Conservation (phyloP, 64 coral and sea anemone species). For the Platygyra sinensis region DNA sequence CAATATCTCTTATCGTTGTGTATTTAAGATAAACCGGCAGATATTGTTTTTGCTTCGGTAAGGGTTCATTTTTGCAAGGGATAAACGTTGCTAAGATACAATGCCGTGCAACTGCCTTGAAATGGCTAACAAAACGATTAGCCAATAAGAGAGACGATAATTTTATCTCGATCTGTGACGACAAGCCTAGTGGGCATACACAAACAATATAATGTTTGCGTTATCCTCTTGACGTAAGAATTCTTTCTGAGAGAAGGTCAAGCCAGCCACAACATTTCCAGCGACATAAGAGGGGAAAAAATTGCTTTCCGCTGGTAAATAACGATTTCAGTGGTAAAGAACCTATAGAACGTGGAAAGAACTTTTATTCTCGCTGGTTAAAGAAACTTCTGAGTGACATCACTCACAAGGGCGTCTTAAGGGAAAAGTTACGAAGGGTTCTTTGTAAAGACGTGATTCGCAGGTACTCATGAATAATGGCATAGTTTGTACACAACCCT, state of each 20-base stretch:
- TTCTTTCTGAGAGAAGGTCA: neutral
- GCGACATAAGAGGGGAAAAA: neutral
- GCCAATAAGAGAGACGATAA: neutral
- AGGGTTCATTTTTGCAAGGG: neutral
- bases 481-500: too few relatives aligned
- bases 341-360: neutral
- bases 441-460: too few relatives aligned
- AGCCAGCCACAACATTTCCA: neutral
- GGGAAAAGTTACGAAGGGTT: too few relatives aligned
- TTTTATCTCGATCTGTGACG: slow-evolving; percentile 3
- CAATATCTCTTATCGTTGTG: too few relatives aligned
- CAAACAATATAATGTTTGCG: neutral
- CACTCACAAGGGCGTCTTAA: too few relatives aligned
- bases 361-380: too few relatives aligned
- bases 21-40: neutral
- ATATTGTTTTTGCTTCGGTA: neutral
- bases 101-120: neutral
- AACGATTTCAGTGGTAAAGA: neutral
- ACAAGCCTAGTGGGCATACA: neutral
- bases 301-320: neutral
- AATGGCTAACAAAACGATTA: neutral
- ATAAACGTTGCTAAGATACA: slow-evolving; percentile 6
- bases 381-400: too few relatives aligned
- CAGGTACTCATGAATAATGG: too few relatives aligned
- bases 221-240: neutral